These are phyloP conservation scores for Sesamia inferens DNA, from an alignment of 2,888 invertebrate species.

Conservation along the genomic window DNA sequence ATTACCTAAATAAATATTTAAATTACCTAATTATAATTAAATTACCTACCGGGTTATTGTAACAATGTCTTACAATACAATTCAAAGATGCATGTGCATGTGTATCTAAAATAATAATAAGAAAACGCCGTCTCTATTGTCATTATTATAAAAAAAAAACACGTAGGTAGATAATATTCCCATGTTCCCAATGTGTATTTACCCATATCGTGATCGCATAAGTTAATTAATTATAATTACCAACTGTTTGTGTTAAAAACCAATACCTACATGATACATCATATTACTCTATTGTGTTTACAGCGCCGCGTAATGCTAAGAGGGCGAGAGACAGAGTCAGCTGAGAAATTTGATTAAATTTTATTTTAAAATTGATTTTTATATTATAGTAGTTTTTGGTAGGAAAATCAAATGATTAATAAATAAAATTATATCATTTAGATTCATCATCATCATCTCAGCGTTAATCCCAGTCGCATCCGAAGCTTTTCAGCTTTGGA, in stretches of 20 bases:
- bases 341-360: neutral
- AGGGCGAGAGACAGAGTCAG: too few relatives aligned
- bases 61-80: too few relatives aligned
- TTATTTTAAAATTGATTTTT: neutral
- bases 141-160: slow-evolving; percentile 11
- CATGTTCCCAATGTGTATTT: slow-evolving; percentile 48
- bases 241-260: slow-evolving; percentile 12
- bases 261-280: neutral
- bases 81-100: too few relatives aligned
- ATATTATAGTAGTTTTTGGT: too few relatives aligned
- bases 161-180: slow-evolving; percentile 14
- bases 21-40: too few relatives aligned
- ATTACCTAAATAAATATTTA: too few relatives aligned
- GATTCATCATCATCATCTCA: too few relatives aligned
- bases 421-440: too few relatives aligned
- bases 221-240: slow-evolving; percentile 26
- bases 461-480: too few relatives aligned
- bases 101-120: neutral
- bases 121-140: slow-evolving; percentile 29
- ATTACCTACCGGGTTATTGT: too few relatives aligned
- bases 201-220: slow-evolving; percentile 20
- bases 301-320: neutral
- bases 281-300: slow-evolving; percentile 11
- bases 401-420: neutral
- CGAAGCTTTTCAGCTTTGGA: too few relatives aligned